A percentile compares a stretch with the other conserved stretches of the same genome.
phyloP scores from a whole-genome alignment of 2,113 vertebrate species.

The Oreochromis niloticus region DNA sequence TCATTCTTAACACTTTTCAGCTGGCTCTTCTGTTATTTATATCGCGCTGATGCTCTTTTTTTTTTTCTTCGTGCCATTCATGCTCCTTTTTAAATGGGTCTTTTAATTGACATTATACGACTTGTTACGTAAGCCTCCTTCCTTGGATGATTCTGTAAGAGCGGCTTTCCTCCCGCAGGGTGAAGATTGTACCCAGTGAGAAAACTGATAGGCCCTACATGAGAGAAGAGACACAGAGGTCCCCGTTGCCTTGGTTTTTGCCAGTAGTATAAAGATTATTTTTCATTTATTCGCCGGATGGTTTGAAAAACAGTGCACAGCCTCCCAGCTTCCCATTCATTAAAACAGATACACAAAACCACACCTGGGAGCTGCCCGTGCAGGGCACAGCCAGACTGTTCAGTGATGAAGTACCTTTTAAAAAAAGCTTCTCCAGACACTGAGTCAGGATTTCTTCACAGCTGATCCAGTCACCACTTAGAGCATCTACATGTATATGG shows the following conservation, averaged over 20 bases:
- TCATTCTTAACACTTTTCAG: not conserved
- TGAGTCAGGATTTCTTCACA: not conserved
- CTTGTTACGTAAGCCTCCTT: constrained; percentile 64
- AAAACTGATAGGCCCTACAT: constrained; percentile 35
- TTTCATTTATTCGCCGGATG: constrained; percentile 17
- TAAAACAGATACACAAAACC: constrained; percentile 2
- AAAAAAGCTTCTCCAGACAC: not conserved
- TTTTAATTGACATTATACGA: constrained; percentile 66
- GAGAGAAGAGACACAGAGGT: not conserved
- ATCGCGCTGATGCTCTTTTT: not conserved
- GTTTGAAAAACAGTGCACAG: not conserved
- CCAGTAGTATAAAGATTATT: constrained; percentile 8
- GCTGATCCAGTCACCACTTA: constrained; percentile 13
- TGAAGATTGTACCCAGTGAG: constrained; percentile 54
- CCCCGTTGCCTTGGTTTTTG: not conserved
- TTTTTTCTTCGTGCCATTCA: not conserved
- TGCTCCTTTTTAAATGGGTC: constrained; percentile 36
- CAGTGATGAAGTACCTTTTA: not conserved
- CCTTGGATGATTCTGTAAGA: constrained; percentile 54
- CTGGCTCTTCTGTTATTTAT: not conserved
- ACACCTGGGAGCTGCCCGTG: constrained; percentile 4
- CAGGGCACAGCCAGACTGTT: not conserved
- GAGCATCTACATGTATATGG: not conserved
- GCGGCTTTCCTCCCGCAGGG: constrained; percentile 46
- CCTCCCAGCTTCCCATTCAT: constrained; percentile 30